These are phyloP conservation scores for Drosophila neoperkinsi DNA, from an alignment of 2,888 invertebrate genomes.

Conservation along the genomic window DNA sequence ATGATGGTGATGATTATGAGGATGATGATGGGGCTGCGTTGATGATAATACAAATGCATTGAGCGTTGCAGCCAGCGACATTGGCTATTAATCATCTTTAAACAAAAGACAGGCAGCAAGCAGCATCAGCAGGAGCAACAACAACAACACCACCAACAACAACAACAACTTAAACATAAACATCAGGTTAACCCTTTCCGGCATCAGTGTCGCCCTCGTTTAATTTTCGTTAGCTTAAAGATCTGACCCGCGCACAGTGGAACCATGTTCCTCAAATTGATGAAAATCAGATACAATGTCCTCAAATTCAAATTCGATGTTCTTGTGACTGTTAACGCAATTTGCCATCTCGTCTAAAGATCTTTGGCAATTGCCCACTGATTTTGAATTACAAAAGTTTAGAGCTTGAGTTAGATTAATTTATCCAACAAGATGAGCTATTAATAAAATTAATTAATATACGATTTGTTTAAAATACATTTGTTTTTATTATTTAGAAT, in stretches of 20 bases:
- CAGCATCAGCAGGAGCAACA: slow-evolving; percentile 39
- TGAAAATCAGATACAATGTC: too few relatives aligned
- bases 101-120: slow-evolving; percentile 75
- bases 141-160: slow-evolving; percentile 37
- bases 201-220: slow-evolving; percentile 45
- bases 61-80: slow-evolving; percentile 72
- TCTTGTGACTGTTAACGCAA: not conserved
- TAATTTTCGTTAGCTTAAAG: slow-evolving; percentile 64
- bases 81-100: slow-evolving; percentile 84
- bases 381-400: not conserved
- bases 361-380: not conserved
- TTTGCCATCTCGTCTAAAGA: not conserved
- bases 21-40: slow-evolving; percentile 43
- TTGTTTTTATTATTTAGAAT: not conserved
- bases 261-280: not conserved
- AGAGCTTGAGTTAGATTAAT: not conserved
- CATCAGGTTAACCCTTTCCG: slow-evolving; percentile 81
- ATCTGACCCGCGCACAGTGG: slow-evolving; percentile 57
- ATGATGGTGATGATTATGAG: slow-evolving; percentile 20
- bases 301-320: not conserved
- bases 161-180: slow-evolving; percentile 76
- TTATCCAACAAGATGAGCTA: not conserved
- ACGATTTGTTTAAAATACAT: not conserved
- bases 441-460: not conserved
- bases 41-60: slow-evolving; percentile 78